Evolutionary conservation across 2,113 vertebrate genomes (phyloP).

Genomic region (Pluvialis apricaria): DNA sequence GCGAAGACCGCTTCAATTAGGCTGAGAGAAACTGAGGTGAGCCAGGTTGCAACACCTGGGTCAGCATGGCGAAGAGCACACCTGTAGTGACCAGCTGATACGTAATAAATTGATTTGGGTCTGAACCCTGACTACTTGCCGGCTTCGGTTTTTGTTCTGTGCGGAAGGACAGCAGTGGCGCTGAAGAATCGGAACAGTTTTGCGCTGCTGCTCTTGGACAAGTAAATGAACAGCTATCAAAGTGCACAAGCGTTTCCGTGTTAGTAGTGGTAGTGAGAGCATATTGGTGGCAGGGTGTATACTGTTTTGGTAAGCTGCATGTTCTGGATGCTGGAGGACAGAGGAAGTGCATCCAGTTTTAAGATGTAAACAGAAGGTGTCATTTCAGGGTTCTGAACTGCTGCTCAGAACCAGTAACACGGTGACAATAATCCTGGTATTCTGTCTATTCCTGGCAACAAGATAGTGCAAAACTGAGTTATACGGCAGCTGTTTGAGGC

Average conservation of each 20-base stretch:
- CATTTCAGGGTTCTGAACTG: not conserved
- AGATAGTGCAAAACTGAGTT: not conserved
- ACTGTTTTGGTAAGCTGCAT: not conserved
- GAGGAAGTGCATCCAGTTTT: not conserved
- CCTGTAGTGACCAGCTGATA: not conserved
- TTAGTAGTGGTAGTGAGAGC: not conserved
- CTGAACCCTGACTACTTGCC: not conserved
- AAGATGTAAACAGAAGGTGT: not conserved
- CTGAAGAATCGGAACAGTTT: not conserved
- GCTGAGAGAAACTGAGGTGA: not conserved
- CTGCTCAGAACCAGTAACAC: not conserved
- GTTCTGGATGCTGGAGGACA: not conserved
- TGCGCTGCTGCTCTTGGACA: not conserved
- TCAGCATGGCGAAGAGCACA: not conserved
- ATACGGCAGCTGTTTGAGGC: not conserved
- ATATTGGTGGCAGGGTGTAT: not conserved
- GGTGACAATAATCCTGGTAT: not conserved
- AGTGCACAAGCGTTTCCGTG: fast-evolving
- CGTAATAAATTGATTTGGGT: not conserved
- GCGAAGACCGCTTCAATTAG: not conserved
- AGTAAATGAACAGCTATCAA: not conserved
- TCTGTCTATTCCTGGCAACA: not conserved
- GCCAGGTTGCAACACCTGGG: not conserved
- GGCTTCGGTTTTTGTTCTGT: not conserved
- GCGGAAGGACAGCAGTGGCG: not conserved